A percentile compares a stretch with the other conserved stretches of the same genome.
Evolutionary conservation across 2,888 invertebrate genomes (phyloP).

Genomic region (Lochmaea capreae): DNA sequence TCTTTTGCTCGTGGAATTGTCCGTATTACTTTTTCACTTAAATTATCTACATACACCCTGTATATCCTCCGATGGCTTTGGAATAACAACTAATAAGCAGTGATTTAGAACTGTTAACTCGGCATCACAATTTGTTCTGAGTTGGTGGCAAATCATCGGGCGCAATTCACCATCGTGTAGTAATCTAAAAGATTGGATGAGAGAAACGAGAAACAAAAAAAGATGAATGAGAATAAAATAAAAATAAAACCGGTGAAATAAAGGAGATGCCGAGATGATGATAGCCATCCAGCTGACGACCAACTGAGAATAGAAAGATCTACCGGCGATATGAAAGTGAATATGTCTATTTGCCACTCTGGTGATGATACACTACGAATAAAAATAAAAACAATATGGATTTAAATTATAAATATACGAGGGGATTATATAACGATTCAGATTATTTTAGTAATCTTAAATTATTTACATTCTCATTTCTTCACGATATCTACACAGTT

Average conservation of each 20-base stretch:
- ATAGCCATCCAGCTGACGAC: slow-evolving; percentile 7
- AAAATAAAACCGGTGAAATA: slow-evolving; percentile 16
- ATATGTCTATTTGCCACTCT: slow-evolving; percentile 13
- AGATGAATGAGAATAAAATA: slow-evolving; percentile 8
- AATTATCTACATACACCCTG: not conserved
- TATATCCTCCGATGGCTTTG: not conserved
- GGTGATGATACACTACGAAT: not conserved
- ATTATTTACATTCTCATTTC: too few relatives aligned
- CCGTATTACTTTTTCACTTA: too few relatives aligned
- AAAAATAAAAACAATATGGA: too few relatives aligned
- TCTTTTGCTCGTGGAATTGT: too few relatives aligned
- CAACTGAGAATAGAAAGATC: slow-evolving; percentile 11
- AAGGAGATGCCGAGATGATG: slow-evolving; percentile 13
- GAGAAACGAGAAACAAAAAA: not conserved
- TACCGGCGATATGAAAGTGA: slow-evolving; percentile 14
- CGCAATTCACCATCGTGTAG: slow-evolving; percentile 57
- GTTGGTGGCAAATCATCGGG: slow-evolving; percentile 85
- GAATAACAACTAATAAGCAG: slow-evolving; percentile 1
- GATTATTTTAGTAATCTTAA: too few relatives aligned
- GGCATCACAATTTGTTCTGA: slow-evolving; percentile 78
- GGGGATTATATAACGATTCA: too few relatives aligned
- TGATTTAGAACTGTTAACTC: slow-evolving; percentile 5
- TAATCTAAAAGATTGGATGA: slow-evolving; percentile 11
- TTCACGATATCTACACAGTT: too few relatives aligned
- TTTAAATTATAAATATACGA: too few relatives aligned